Base-by-base conservation (phyloP, 1,140 invertebrate genomes). In the Eriosoma lanigerum region DNA sequence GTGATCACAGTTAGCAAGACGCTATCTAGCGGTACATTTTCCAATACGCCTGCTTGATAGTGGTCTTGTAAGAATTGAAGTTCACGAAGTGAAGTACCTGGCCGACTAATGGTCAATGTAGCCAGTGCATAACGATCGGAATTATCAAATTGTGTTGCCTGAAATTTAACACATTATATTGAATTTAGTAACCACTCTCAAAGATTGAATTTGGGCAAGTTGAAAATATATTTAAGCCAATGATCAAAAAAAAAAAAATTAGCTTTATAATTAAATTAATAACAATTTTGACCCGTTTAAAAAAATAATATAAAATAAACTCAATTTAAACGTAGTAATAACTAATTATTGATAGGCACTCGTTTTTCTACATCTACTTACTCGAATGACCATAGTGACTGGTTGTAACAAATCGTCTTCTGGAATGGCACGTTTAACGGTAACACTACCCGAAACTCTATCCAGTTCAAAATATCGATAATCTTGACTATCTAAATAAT, bases 71-170 rank as follows among this genome's bases (percentile, higher is more conserved):
- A 86, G 85, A 96, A 97, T 81, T 88, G 87, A 8, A 89, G 86
- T 83, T 82, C 85, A 82, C 81, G 85, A 80, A 82, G 82, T 82
- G 82, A 84, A 73, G 83, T 85, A 82, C 86, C 88, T 83, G 86
- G 87, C 83, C 88, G 86, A 19, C 88, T 88, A 38, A 95, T 87
- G 72, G 92, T 90, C 50, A 96, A 87, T 0, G 94, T 96, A 8
- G 93, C 91, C 80, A 96, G 86, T 4, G 94, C 92, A 85, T 94
- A 96, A 58, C 94, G 89, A 86, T 96, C 95, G 0, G 90, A 87
- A 87, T 97, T 96, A 85, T 97, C 94, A 66, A 92, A 88, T 86
- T 96, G 94, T 0, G 92, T 93, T 21, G 94, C 93, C 90, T 94
- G 85, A 3, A 84, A 84, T n/a, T n/a, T n/a, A n/a, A n/a, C 0